phyloP scores from a whole-genome alignment of 2,113 vertebrate genomes.

The Grallaria varia region DNA sequence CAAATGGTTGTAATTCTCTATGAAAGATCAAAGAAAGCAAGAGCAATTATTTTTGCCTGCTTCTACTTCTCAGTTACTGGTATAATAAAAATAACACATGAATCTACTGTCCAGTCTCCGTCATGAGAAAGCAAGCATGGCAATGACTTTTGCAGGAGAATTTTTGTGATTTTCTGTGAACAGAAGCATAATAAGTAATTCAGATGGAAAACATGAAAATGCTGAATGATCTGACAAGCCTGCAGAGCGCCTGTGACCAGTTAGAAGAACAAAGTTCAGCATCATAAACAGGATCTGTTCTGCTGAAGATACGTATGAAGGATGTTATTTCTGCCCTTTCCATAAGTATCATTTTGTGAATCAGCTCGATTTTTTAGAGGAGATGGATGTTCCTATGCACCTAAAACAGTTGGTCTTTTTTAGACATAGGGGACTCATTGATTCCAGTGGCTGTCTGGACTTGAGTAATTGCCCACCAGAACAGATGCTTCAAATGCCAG shows the following conservation, averaged over 20 bases:
- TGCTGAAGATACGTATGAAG: background rate
- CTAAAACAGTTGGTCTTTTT: background rate
- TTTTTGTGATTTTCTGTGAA: background rate
- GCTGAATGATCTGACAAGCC: background rate
- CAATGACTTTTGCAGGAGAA: background rate
- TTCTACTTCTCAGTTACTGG: background rate
- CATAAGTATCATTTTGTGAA: background rate
- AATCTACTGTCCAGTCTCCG: background rate
- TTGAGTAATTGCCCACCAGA: background rate
- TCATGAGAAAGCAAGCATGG: accelerated
- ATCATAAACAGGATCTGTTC: background rate
- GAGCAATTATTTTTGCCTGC: background rate
- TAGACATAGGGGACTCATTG: background rate
- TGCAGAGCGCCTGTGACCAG: background rate
- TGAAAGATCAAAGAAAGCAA: background rate
- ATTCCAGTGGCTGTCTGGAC: background rate
- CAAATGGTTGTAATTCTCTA: background rate
- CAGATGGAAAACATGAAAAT: background rate
- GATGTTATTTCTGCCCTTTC: background rate
- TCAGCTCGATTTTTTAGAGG: background rate
- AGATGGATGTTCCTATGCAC: background rate
- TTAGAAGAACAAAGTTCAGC: background rate
- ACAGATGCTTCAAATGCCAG: background rate
- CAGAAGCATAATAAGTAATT: background rate
- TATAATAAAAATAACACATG: background rate